Evolutionary conservation across 2,113 vertebrate species (phyloP).

Genomic region (Hemiprocne comata): DNA sequence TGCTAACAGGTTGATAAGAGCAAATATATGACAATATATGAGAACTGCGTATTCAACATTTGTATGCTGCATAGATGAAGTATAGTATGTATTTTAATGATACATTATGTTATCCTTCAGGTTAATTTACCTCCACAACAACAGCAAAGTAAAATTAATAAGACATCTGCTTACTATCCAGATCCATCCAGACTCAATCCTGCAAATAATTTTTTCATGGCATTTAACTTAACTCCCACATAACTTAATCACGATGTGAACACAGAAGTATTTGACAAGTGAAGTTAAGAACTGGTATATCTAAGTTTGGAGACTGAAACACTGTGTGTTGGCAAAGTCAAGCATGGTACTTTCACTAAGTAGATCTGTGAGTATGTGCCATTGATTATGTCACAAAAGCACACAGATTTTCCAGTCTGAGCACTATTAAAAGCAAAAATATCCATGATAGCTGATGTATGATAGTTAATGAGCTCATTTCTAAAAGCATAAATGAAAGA

Average conservation of each 20-base stretch:
- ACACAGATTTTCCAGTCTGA: background rate
- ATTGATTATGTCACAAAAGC: background rate
- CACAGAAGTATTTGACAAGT: background rate
- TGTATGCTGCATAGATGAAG: background rate
- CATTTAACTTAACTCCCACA: background rate
- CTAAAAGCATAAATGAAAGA: background rate
- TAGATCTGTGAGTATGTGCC: background rate
- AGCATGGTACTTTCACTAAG: background rate
- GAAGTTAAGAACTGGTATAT: background rate
- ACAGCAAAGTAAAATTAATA: background rate
- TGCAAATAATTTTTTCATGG: background rate
- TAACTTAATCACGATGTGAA: background rate
- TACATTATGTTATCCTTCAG: background rate
- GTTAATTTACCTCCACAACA: background rate
- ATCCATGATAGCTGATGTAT: background rate
- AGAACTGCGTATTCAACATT: background rate
- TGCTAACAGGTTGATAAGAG: background rate
- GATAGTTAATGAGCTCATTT: background rate
- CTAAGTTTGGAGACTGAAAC: background rate
- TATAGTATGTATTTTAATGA: background rate
- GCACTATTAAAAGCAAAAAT: background rate
- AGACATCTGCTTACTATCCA: background rate
- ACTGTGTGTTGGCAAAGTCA: background rate
- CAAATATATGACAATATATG: background rate
- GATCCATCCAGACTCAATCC: background rate